Conservation (phyloP, 2,797 vertebrate species). For the Mormyrus hasselquistii region DNA sequence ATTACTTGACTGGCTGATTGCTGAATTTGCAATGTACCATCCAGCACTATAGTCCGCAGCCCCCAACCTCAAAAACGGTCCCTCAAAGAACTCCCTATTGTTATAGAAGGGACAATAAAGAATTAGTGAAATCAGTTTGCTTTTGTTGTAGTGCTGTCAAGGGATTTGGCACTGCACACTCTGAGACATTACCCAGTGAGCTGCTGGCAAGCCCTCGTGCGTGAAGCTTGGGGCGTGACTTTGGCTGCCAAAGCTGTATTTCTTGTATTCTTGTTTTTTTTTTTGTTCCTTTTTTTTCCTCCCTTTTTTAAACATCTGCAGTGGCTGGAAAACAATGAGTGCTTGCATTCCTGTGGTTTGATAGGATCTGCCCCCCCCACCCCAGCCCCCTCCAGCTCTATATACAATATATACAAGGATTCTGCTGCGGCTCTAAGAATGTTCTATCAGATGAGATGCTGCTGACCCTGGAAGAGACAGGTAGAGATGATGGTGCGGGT, state of each 20-base stretch:
- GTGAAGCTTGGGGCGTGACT: not conserved
- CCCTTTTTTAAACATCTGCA: not conserved
- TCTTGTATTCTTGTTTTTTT: not conserved
- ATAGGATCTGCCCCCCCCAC: not conserved
- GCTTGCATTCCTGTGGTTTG: constrained; percentile 4
- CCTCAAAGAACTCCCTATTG: not conserved
- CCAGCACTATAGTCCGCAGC: not conserved
- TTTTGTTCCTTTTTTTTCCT: not conserved
- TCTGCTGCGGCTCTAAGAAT: not conserved
- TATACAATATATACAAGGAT: not conserved
- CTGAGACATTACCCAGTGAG: not conserved
- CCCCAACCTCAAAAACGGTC: not conserved
- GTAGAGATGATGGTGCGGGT: not conserved
- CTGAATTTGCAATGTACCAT: not conserved
- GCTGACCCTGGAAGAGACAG: not conserved
- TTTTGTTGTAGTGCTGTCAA: not conserved
- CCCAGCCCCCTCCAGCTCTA: not conserved
- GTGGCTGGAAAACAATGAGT: not conserved
- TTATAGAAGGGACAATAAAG: not conserved
- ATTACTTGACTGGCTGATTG: not conserved
- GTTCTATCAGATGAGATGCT: not conserved
- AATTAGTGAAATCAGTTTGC: not conserved
- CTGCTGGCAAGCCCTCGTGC: not conserved
- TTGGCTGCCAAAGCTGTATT: not conserved
- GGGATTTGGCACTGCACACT: no score